Conservation (phyloP, 2,797 vertebrate genomes). For the Clarias pachynema region DNA sequence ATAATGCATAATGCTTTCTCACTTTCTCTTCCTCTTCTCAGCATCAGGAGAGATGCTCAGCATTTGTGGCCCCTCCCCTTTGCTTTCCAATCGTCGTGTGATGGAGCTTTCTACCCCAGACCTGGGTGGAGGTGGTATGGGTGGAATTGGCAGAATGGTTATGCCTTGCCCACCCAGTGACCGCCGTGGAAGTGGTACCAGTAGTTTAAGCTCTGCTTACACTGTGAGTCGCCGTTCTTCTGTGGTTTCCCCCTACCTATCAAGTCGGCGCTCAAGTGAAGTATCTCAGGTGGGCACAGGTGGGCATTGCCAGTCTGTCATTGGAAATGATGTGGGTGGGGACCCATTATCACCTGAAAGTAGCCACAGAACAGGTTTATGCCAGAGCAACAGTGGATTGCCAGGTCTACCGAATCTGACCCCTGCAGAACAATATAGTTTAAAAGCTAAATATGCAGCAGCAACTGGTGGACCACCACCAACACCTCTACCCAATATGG, state of each 20-base stretch:
- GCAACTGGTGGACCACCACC: slow-evolving; percentile 87
- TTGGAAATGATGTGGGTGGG: slow-evolving; percentile 67
- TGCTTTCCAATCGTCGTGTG: slow-evolving; percentile 79
- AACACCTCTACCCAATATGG: slow-evolving; percentile 82
- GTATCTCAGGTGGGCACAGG: slow-evolving; percentile 72
- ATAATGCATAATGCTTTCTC: neutral
- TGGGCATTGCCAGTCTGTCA: slow-evolving; percentile 52
- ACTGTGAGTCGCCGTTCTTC: slow-evolving; percentile 94
- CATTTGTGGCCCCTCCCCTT: slow-evolving; percentile 73
- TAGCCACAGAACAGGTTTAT: slow-evolving; percentile 72
- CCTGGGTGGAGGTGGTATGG: slow-evolving; percentile 58
- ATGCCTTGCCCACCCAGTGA: slow-evolving; percentile 72
- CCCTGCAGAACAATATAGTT: slow-evolving; percentile 88
- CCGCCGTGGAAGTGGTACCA: slow-evolving; percentile 89
- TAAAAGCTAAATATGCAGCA: slow-evolving; percentile 89
- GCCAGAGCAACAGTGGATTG: slow-evolving; percentile 69
- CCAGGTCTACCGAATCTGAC: slow-evolving; percentile 84
- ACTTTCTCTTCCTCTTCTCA: slow-evolving; percentile 44
- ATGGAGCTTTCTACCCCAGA: slow-evolving; percentile 81
- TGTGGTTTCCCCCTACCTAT: slow-evolving; percentile 84
- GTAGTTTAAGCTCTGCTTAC: slow-evolving; percentile 92
- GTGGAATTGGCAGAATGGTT: slow-evolving; percentile 58
- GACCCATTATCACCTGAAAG: slow-evolving; percentile 77
- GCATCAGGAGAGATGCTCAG: slow-evolving; percentile 74
- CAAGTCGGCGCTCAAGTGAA: slow-evolving; percentile 83